phyloP scores from a whole-genome alignment of 2,113 vertebrate genomes.

The Plecturocebus donacophilus region DNA sequence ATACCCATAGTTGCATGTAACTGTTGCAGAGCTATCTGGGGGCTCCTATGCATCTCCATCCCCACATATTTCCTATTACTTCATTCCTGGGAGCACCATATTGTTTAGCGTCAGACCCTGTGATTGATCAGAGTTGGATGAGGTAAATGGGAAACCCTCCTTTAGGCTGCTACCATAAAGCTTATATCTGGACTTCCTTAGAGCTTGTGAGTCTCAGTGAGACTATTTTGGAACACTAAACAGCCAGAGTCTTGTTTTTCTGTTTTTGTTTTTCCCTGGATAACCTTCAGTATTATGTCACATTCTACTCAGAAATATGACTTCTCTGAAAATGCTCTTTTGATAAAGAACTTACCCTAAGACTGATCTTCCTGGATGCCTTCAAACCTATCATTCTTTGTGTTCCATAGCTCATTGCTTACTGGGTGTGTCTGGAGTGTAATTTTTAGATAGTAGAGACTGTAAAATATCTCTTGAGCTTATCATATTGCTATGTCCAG shows the following conservation, averaged over 20 bases:
- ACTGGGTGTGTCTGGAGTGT: neutral
- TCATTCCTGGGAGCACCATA: neutral
- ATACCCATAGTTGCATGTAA: neutral
- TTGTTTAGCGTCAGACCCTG: neutral
- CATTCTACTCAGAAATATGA: neutral
- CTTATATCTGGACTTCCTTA: neutral
- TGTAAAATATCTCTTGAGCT: neutral
- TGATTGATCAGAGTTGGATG: neutral
- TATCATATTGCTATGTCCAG: neutral
- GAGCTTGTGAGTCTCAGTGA: too few relatives aligned
- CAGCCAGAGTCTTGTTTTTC: neutral
- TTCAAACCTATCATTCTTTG: neutral
- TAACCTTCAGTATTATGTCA: neutral
- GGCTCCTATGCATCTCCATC: neutral
- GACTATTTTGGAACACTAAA: neutral
- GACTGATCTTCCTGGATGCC: neutral
- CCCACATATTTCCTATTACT: neutral
- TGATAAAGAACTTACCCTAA: neutral
- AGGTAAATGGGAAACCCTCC: neutral
- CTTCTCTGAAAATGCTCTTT: neutral
- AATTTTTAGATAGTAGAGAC: neutral
- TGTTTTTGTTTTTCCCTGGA: neutral
- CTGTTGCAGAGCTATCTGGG: neutral
- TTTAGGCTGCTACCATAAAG: neutral
- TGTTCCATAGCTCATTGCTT: neutral